A percentile compares a stretch with the other conserved stretches of the same genome.
Conservation (phyloP, 2,113 vertebrate genomes). For the Charadrius vociferus region DNA sequence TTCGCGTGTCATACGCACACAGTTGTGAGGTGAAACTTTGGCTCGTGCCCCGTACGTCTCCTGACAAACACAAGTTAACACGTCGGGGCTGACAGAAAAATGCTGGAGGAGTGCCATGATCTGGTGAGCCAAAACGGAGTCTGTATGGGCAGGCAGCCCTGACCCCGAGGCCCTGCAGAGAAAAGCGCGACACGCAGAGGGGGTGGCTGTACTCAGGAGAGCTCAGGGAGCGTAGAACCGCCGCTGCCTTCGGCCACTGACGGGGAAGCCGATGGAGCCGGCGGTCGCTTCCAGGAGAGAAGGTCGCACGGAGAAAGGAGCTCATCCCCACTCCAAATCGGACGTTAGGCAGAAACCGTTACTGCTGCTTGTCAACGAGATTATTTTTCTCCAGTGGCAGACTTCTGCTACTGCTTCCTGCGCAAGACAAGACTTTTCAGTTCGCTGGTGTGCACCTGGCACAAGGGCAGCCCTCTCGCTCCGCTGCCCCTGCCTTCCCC, state of each 20-base stretch:
- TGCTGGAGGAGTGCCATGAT: rapidly evolving
- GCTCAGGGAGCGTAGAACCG: background rate
- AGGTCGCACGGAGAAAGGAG: rapidly evolving
- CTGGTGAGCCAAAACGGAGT: too few relatives aligned
- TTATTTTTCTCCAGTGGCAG: background rate
- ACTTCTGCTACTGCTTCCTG: too few relatives aligned
- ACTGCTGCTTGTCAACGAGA: background rate
- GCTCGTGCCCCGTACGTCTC: rapidly evolving
- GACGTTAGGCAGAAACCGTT: background rate
- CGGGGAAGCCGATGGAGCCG: background rate
- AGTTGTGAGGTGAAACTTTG: rapidly evolving
- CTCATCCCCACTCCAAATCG: background rate
- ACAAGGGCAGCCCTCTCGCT: background rate
- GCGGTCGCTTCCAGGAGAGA: background rate
- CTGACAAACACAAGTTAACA: background rate
- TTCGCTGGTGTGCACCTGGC: background rate
- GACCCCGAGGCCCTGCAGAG: too few relatives aligned
- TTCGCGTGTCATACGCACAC: rapidly evolving
- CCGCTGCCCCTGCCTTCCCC: background rate
- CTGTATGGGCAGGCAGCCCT: background rate
- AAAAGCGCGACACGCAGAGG: too few relatives aligned
- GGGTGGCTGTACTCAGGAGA: too few relatives aligned
- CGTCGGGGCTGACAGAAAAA: background rate
- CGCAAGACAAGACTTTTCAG: background rate
- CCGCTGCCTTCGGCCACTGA: background rate